These are phyloP conservation scores for Pseudorectes ferrugineus DNA, from an alignment of 2,113 vertebrate species.

Conservation along the genomic window DNA sequence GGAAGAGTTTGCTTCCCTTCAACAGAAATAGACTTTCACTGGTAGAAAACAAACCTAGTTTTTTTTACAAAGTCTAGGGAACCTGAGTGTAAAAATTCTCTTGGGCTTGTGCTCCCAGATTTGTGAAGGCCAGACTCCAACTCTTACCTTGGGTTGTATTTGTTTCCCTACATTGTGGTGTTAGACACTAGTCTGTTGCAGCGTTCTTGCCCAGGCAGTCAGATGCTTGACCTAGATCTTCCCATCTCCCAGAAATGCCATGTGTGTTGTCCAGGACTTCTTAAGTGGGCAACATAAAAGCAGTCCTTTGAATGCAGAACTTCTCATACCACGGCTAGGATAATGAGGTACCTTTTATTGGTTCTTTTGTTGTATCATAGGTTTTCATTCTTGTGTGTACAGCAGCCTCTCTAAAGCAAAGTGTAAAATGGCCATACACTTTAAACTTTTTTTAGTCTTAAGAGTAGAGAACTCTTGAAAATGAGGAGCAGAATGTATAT, in stretches of 20 bases:
- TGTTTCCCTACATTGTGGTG: background rate
- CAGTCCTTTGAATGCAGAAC: background rate
- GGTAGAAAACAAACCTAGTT: background rate
- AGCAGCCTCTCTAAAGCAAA: background rate
- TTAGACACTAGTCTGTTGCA: background rate
- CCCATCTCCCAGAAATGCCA: background rate
- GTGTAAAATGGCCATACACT: background rate
- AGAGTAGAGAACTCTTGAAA: background rate
- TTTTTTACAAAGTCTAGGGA: background rate
- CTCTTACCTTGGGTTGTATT: background rate
- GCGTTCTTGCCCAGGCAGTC: background rate
- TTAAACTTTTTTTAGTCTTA: background rate
- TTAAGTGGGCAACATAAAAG: background rate
- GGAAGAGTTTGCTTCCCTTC: background rate
- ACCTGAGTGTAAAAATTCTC: background rate
- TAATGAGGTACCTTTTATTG: background rate
- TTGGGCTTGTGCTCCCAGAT: background rate
- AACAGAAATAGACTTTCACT: background rate
- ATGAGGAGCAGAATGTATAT: background rate
- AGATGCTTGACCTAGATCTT: background rate
- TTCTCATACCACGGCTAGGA: accelerated
- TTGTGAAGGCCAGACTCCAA: background rate
- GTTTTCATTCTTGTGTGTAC: background rate
- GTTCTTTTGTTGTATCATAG: background rate
- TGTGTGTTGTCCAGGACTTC: background rate